phyloP scores from a whole-genome alignment of 2,888 invertebrate species.

The Trachelus tabidus region DNA sequence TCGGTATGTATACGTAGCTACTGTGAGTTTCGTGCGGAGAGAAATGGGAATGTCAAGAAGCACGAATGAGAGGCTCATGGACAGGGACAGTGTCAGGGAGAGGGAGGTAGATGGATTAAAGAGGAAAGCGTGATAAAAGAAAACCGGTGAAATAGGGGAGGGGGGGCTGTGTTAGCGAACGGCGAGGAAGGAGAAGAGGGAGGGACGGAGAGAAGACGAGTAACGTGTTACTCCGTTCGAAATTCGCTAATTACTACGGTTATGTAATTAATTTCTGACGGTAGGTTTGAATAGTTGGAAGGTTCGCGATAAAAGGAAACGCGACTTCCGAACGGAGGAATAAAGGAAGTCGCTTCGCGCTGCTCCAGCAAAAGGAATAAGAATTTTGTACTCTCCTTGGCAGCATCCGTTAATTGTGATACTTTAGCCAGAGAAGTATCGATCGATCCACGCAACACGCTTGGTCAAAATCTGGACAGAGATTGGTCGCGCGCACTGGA shows the following conservation, averaged over 20 bases:
- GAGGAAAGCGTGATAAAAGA: not conserved
- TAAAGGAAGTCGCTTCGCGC: no score
- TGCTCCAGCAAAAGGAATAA: not conserved
- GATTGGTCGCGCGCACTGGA: conserved; percentile 5
- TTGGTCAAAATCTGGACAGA: not conserved
- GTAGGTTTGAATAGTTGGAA: not conserved
- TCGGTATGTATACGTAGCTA: conserved; percentile 5
- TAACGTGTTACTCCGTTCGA: not conserved
- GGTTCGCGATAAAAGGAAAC: not conserved
- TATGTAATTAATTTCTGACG: conserved; percentile 18
- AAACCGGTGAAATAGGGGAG: not conserved
- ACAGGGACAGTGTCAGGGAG: not conserved
- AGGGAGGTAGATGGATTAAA: conserved; percentile 8
- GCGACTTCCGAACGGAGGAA: not conserved
- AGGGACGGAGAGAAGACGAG: not conserved
- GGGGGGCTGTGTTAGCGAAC: not conserved
- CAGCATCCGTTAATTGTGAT: not conserved
- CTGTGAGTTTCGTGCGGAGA: not conserved
- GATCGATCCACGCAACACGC: not conserved
- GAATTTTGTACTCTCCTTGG: not conserved
- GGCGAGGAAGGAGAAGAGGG: not conserved
- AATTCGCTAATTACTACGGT: conserved; percentile 21
- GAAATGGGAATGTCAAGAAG: conserved; percentile 14
- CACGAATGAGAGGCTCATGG: conserved; percentile 5
- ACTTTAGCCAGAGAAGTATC: not conserved